Base-by-base conservation (phyloP, 2,888 invertebrate genomes). In the Leucophenga montana region DNA sequence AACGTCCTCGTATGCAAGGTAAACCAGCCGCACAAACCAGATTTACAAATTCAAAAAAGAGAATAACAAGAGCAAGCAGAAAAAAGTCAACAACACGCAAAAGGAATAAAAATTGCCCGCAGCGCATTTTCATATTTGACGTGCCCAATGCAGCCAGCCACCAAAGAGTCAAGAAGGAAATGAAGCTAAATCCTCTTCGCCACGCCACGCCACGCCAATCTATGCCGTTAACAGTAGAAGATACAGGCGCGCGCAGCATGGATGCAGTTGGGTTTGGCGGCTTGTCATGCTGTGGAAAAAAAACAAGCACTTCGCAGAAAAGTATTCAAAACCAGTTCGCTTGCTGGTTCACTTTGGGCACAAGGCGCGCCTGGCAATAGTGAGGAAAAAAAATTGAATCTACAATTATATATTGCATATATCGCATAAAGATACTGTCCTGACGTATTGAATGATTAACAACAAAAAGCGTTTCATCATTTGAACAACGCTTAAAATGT, bases 11-110 rank as follows among this genome's bases (percentile, higher is more conserved):
- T 66, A 61, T 53, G 61, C 66, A 62, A 82, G 81, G 81, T 83
- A 82, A 82, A 64, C 68, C 33, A 54, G 64, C 54, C 20, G 22
- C 20, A 22, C 31, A 64, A 68, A 82, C 83, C 81, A 82, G 83
- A 78, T 79, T 79, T 62, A 61, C 72, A 70, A 66, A 50, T 18
- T 50, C 18, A 53, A 53, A 53, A 53, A 53, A 53, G 20, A 2
- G 53, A 3, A 53, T 5, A 20, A 20, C 4, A 53, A 53, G 9
- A 53, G 20, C 16, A 18, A 61, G 39, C 61, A 16, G 11, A n/a
- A 61, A 61, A 39, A 61, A 39, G 33, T 39, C 20, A 53, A 53
- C 16, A 53, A 20, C 53, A 53, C 53, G 53, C 18, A 53, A 53
- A 53, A 53, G 53, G 53, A 53, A 53, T 53, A 53, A 53, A 53